phyloP scores from a whole-genome alignment of 2,888 invertebrate species.

The Drosophila paramelanica region DNA sequence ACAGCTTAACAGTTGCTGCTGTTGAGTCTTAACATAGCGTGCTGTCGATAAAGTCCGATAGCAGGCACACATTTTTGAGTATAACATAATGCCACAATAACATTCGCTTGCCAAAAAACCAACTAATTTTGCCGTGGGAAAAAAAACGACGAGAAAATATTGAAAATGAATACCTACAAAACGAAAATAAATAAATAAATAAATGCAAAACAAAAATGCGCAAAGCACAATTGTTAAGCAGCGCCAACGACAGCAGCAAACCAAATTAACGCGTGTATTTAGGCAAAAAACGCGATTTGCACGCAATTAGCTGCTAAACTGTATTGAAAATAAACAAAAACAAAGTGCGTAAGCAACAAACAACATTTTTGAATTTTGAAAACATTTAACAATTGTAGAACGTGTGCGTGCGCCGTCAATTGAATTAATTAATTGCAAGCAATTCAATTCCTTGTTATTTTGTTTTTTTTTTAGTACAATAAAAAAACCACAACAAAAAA shows the following conservation, averaged over 20 bases:
- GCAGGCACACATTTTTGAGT: constrained; percentile 42
- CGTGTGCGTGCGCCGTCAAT: constrained; percentile 4
- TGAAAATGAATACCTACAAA: constrained; percentile 53
- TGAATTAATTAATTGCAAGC: constrained; percentile 9
- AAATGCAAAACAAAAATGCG: constrained; percentile 31
- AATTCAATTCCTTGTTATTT: not conserved
- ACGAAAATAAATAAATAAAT: constrained; percentile 51
- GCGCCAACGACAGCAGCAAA: not conserved
- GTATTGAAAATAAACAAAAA: constrained; percentile 48
- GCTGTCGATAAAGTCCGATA: constrained; percentile 29
- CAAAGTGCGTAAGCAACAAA: constrained; percentile 34
- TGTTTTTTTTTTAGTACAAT: not conserved
- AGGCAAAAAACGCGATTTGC: not conserved
- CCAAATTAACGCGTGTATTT: not conserved
- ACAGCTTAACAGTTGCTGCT: constrained; percentile 4
- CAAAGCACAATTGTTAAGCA: constrained; percentile 12
- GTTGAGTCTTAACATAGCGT: not conserved
- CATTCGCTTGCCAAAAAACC: constrained; percentile 34
- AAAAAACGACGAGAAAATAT: constrained; percentile 26
- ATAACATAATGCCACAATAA: constrained; percentile 44
- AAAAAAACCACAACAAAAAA: not conserved
- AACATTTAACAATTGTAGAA: constrained; percentile 6
- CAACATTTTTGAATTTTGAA: constrained; percentile 17
- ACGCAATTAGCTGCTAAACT: constrained; percentile 24
- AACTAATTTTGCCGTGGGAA: constrained; percentile 54